Base-by-base conservation (phyloP, 2,888 invertebrate species). In the Philereme transversata region DNA sequence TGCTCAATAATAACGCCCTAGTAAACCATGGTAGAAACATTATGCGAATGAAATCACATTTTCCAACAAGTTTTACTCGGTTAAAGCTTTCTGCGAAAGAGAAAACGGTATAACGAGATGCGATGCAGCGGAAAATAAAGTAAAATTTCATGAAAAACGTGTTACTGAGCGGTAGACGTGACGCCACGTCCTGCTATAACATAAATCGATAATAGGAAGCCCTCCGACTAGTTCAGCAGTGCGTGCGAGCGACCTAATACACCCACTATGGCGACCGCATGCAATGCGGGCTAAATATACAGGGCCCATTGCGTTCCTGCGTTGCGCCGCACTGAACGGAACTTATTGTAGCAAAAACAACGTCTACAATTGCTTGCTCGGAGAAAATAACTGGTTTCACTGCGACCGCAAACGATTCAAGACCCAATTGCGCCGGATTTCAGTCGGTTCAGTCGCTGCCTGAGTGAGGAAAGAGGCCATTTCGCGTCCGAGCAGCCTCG, bases 201-300 rank as follows among this genome's bases (percentile, higher is more conserved):
- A 86, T 88, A 87, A 90, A 90, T 91, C 90, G 90, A 91, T 92
- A 90, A 87, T 88, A 88, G 89, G 91, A 90, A 90, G 85, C 88
- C 89, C 90, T 89, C 88, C 87, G 90, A 90, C 84, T 91, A 91
- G 91, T 90, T 91, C 90, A 91, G 88, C 90, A 90, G 91, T 92
- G 91, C 91, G 90, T 90, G 90, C 88, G 82, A 86, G 83, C 91
- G 91, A 91, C 92, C 91, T 88, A 89, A 90, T 87, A 90, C 90
- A 90, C 89, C 87, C 86, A 89, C 90, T 82, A 81, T 79, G 79
- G 78, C 80, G 76, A 81, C 79, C 81, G 83, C 83, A 84, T 87
- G 90, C 90, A 86, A 89, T 90, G 90, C 91, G 86, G 90, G 90
- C 91, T 91, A 91, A 90, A 91, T 90, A 91, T 91, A 92, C 88